A percentile compares a stretch with the other conserved stretches of the same genome.
These are phyloP conservation scores for Galerucella calmariensis DNA, from an alignment of 2,888 invertebrate species.

Conservation along the genomic window DNA sequence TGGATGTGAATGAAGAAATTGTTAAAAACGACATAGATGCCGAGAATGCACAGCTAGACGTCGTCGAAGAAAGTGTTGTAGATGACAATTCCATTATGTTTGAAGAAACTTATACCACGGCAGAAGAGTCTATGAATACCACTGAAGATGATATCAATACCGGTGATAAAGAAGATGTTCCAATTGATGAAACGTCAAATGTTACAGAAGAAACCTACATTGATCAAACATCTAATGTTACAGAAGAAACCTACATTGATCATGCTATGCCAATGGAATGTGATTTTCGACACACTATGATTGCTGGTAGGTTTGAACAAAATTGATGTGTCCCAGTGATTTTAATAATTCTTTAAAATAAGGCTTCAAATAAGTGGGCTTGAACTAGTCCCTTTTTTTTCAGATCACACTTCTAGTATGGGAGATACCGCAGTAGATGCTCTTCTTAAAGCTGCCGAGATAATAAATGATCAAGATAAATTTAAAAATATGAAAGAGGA, in stretches of 20 bases:
- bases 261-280: neutral
- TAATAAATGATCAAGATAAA: slow-evolving; percentile 10
- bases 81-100: neutral
- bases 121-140: neutral
- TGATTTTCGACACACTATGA: neutral
- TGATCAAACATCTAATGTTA: neutral
- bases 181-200: neutral
- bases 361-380: neutral
- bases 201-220: neutral
- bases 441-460: slow-evolving; percentile 13
- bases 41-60: neutral
- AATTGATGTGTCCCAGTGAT: too few relatives aligned
- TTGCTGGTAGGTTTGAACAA: neutral
- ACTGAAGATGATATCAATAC: neutral
- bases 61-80: neutral
- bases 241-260: neutral
- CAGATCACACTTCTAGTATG: slow-evolving; percentile 6
- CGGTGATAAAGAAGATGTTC: neutral
- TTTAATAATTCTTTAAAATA: too few relatives aligned
- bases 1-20: neutral
- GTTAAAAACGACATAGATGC: neutral
- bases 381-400: neutral
- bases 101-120: neutral
- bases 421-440: slow-evolving; percentile 12
- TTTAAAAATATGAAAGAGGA: neutral